phyloP scores from a whole-genome alignment of 2,888 invertebrate species.

The Leptopilina myrica region DNA sequence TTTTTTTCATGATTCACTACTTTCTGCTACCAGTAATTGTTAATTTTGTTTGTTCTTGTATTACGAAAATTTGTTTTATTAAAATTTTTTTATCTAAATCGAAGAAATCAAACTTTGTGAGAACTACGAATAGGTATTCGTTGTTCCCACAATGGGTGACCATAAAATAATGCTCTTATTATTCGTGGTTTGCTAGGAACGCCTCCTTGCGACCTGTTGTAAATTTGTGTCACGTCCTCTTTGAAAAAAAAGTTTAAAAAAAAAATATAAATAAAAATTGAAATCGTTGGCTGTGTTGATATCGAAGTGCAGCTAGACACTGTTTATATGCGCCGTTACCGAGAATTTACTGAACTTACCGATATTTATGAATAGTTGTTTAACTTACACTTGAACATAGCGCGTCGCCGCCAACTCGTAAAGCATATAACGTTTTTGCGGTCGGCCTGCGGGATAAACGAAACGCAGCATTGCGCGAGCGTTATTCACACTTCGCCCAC shows the following conservation, averaged over 20 bases:
- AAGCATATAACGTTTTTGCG: conserved; percentile 44
- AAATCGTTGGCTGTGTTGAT: neutral
- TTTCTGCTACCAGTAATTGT: no score
- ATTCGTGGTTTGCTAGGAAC: no score
- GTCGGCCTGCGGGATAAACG: conserved; percentile 43
- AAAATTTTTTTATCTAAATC: no score
- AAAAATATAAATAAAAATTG: neutral
- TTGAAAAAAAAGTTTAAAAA: neutral
- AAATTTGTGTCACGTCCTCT: neutral
- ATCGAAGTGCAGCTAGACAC: neutral
- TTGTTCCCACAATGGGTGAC: no score
- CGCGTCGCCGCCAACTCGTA: conserved; percentile 47
- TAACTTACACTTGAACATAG: conserved; percentile 60
- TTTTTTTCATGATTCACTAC: no score
- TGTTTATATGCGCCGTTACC: conserved; percentile 46
- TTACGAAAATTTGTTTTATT: no score
- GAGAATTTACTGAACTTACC: conserved; percentile 61
- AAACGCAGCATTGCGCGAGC: conserved; percentile 31
- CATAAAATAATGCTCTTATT: no score
- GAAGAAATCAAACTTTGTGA: no score
- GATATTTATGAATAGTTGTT: conserved; percentile 67
- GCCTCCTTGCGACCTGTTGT: neutral
- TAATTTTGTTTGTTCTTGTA: no score
- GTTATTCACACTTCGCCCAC: conserved; percentile 57
- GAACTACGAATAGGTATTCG: no score